These are phyloP conservation scores for Typhlichthys eigenmanni DNA, from an alignment of 2,797 vertebrate genomes.

Conservation along the genomic window DNA sequence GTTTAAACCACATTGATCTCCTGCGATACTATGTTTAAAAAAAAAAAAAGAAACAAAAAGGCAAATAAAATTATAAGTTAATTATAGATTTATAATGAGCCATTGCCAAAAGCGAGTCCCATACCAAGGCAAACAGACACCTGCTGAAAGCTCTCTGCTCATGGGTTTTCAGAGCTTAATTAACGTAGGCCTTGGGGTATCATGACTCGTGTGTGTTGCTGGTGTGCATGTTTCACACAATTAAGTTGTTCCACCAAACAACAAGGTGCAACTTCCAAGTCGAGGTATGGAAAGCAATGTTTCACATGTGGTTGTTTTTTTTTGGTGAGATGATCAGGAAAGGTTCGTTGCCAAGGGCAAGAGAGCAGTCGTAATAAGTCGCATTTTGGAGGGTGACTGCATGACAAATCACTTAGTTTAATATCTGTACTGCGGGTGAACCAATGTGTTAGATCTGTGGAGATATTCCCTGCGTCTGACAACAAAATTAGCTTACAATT, in stretches of 20 bases:
- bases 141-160: slow-evolving; percentile 78
- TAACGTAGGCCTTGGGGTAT: slow-evolving; percentile 83
- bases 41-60: slow-evolving; percentile 72
- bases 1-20: slow-evolving; percentile 63
- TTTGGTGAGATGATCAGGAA: too few relatives aligned
- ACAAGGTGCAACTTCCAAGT: slow-evolving; percentile 72
- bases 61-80: slow-evolving; percentile 77
- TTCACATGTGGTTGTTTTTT: slow-evolving; percentile 8
- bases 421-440: neutral
- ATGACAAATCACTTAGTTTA: slow-evolving; percentile 8
- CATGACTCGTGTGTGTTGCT: slow-evolving; percentile 74
- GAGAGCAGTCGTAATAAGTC: slow-evolving; percentile 24
- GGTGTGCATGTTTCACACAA: slow-evolving; percentile 76
- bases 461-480: too few relatives aligned
- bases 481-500: too few relatives aligned
- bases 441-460: too few relatives aligned
- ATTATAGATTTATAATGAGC: slow-evolving; percentile 80
- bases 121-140: slow-evolving; percentile 78
- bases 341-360: slow-evolving; percentile 20
- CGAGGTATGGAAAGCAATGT: slow-evolving; percentile 55
- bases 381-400: slow-evolving; percentile 5
- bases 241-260: slow-evolving; percentile 78
- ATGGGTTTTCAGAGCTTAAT: slow-evolving; percentile 82
- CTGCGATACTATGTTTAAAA: slow-evolving; percentile 55
- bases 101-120: slow-evolving; percentile 77